Conservation (phyloP, 2,797 vertebrate genomes). For the Hozukius guyotensis region DNA sequence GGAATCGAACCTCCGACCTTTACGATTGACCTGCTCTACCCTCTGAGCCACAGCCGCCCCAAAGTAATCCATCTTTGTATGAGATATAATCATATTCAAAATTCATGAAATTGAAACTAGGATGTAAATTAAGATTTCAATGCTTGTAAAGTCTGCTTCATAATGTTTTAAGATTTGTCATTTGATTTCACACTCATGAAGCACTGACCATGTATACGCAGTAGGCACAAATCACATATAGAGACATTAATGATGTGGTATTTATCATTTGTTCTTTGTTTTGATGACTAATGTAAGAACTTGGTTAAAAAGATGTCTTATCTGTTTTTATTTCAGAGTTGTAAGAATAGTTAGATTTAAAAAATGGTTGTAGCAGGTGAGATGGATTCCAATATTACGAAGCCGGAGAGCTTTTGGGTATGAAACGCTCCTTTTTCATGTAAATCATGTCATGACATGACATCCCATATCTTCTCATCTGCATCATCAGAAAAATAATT, state of each 20-base stretch:
- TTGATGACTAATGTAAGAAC: neutral
- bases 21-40: no score
- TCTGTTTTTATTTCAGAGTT: conserved; percentile 69
- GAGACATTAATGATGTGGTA: neutral
- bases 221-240: neutral
- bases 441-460: neutral
- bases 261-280: neutral
- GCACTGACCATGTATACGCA: neutral
- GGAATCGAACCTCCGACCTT: no score
- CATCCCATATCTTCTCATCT: conserved; percentile 55
- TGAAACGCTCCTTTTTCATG: conserved; percentile 22
- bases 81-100: neutral
- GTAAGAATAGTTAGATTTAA: conserved; percentile 42
- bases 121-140: no score
- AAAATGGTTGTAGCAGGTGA: conserved; percentile 53
- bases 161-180: neutral
- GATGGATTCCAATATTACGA: conserved; percentile 68
- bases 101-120: neutral
- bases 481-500: conserved; percentile 25
- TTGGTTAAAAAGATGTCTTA: conserved; percentile 12
- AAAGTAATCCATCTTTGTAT: neutral
- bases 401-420: conserved; percentile 64
- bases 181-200: neutral
- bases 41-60: no score
- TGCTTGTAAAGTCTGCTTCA: no score